A percentile compares a stretch with the other conserved stretches of the same genome.
phyloP scores from a whole-genome alignment of 2,888 invertebrate species.

The Parochlus steinenii region DNA sequence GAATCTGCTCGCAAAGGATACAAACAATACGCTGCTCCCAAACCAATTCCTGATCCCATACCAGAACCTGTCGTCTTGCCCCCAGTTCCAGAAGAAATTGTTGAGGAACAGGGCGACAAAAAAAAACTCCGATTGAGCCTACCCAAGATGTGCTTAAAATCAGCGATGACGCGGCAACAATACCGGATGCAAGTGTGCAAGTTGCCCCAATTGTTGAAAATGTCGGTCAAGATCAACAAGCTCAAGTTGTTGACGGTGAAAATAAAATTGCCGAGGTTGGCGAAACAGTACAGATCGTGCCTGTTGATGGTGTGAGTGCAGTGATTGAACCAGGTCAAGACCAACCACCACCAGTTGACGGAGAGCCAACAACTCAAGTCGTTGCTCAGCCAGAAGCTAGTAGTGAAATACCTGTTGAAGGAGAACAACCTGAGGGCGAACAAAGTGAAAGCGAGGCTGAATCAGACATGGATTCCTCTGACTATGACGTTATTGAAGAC shows the following conservation, averaged over 20 bases:
- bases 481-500: conserved; percentile 9
- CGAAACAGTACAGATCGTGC: background rate
- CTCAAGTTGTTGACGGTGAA: background rate
- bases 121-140: conserved; percentile 12
- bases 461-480: conserved; percentile 27
- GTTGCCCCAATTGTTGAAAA: conserved; percentile 2
- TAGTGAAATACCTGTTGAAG: conserved; percentile 16
- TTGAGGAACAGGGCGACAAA: conserved; percentile 8
- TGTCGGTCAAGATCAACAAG: conserved; percentile 9
- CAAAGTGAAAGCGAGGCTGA: conserved; percentile 14
- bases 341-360: background rate
- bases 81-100: too few species aligned
- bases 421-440: conserved; percentile 6
- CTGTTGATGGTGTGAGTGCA: background rate
- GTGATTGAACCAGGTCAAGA: background rate
- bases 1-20: conserved; percentile 18
- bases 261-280: conserved; percentile 1
- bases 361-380: conserved; percentile 32
- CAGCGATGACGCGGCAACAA: too few species aligned
- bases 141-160: conserved; percentile 6
- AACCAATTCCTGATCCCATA: conserved; percentile 4
- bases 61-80: too few species aligned
- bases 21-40: background rate
- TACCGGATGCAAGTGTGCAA: background rate
- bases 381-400: conserved; percentile 20